Evolutionary conservation across 2,113 vertebrate species (phyloP), one percentile per base, ranked within the genome.

Genomic region (Calypte anna): DNA sequence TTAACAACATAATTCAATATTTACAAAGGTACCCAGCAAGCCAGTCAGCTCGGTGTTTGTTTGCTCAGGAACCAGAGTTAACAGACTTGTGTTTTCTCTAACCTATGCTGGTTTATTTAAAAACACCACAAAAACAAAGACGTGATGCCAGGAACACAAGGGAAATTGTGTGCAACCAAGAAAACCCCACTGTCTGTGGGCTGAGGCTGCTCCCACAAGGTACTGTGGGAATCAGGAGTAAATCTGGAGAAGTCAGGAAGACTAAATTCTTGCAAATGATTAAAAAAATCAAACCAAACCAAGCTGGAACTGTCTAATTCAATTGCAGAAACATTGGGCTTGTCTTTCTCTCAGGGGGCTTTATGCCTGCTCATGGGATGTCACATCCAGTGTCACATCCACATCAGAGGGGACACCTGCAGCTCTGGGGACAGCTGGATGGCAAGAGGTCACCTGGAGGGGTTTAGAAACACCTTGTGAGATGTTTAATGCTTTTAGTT

Each of bases 91-190:
- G 86, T 94, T 92, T 88, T 62, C 93, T 46, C 8, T 84, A 91
- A 91, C 90, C 95, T 88, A 16, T 12, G 14, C 16, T 66, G 59
- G 85, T 90, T 80, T 48, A 43, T 55, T 83, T 7, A 8, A 86
- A 88, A 90, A 66, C 51, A 80, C 64, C 90, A 90, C 51, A 86
- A 82, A 96, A 94, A 87, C 94, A 96, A 95, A 94, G 75, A 86
- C 54, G 70, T n/a, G 74, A 77, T 96, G 92, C 58, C 95, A 96
- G 92, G 61, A 95, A 53, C 88, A 85, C 70, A 44, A 75, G 54
- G 66, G 53, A 86, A 86, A 86, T 93, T 27, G 69, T 66, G 84
- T 44, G 67, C 84, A 76, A 69, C 38, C 24, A 63, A 94, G 91
- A 96, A 91, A 96, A 91, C 51, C 70, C 79, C 33, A 17, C 40